Base-by-base conservation (phyloP, 2,888 invertebrate genomes). In the Boloria euphrosyne region DNA sequence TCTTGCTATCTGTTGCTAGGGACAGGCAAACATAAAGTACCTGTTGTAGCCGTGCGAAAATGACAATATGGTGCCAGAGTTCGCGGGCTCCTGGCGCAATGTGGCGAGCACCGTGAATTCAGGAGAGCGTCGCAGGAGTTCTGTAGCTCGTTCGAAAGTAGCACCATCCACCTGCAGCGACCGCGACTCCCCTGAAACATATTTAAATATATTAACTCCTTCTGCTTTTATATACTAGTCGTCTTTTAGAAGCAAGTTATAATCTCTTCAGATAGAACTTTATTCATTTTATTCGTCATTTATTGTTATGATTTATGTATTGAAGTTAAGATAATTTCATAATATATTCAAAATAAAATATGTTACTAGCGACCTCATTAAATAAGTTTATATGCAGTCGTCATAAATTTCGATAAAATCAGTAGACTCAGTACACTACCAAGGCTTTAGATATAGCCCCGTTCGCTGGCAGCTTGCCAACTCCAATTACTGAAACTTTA, bases 61-160 rank as follows among this genome's bases (percentile, higher is more conserved):
- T 78, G 96, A 96, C 77, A 97, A 93, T 78, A 97, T 95, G 76
- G 96, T 95, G 82, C 97, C 97, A 72, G 96, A 95, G 92, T 97
- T 97, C 78, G 95, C 95, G 75, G 95, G 94, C 86, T 96, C 96
- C 87, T 97, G 97, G 70, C 94, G 94, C 71, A 97, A 89, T 78
- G 95, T 93, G 66, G 96, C 96, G 76, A 96, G 94, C 81, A 97
- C 93, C 70, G 97, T 96, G 92, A 97, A 96, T 92, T 97, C 97
- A 68, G 95, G 93, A 78, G 95, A 95, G 80, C 93, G 93, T 70
- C 94, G 94, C 81, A 96, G 91, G 78, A 96, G 89, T 76, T 94
- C 94, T 65, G 94, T 94, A 68, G 95, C 95, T 78, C 94, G 94
- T 80, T 94, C 93, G 85, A 95, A 95, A 74, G 94, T 94, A 72